Percentiles rank a stretch among this genome's conserved stretches.
phyloP scores from a whole-genome alignment of 2,113 vertebrate genomes.

The Hippocampus barbouri region DNA sequence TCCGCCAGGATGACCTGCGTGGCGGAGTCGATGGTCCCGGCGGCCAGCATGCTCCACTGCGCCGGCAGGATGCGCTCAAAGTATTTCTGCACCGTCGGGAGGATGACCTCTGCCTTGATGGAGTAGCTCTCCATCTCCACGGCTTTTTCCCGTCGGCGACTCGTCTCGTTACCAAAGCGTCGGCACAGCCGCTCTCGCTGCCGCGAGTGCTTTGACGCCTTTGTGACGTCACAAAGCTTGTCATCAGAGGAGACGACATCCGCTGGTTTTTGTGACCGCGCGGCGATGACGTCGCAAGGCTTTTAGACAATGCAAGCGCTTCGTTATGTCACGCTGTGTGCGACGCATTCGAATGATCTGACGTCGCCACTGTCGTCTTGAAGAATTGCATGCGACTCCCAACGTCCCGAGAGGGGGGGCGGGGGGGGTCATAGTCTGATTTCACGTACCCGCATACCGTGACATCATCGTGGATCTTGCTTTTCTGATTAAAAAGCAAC shows the following conservation, averaged over 20 bases:
- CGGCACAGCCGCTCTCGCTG: neutral
- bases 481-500: too few relatives aligned
- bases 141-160: neutral
- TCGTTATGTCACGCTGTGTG: neutral
- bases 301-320: neutral
- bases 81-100: neutral
- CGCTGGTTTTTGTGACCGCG: neutral
- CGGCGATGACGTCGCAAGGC: neutral
- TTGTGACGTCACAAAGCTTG: slow-evolving; percentile 1
- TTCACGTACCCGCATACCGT: too few relatives aligned
- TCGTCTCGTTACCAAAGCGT: neutral
- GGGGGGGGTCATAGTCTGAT: too few relatives aligned
- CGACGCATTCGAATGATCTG: neutral
- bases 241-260: neutral
- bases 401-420: too few relatives aligned
- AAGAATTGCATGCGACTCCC: too few relatives aligned
- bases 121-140: neutral
- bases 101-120: slow-evolving; percentile 4
- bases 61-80: slow-evolving; percentile 3
- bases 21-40: neutral
- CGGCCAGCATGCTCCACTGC: slow-evolving; percentile 5
- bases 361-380: neutral
- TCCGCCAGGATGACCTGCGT: slow-evolving; percentile 9
- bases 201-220: neutral
- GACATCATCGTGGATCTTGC: neutral